Conservation (phyloP, 1,140 invertebrate species). For the Caenorhabditis tropicalis region DNA sequence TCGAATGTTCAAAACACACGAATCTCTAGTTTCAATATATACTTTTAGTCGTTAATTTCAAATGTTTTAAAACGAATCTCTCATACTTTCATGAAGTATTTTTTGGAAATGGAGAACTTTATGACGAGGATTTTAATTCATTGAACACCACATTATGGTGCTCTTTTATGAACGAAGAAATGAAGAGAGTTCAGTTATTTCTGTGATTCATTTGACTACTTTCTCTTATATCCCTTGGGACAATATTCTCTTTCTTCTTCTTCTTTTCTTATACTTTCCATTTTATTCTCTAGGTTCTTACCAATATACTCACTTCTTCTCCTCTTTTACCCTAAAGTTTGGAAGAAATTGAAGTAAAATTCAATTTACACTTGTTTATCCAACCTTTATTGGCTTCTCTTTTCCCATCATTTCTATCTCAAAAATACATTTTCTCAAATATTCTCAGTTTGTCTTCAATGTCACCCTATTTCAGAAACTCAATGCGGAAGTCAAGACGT, state of each 20-base stretch:
- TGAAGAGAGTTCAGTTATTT: conserved; percentile 3
- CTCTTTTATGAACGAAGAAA: too few relatives aligned
- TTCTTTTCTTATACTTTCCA: neutral
- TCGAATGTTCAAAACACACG: neutral
- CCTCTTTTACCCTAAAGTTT: neutral
- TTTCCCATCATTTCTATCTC: neutral
- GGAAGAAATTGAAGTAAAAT: conserved; percentile 20
- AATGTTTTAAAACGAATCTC: neutral
- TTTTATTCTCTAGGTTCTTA: neutral
- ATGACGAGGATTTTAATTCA: too few relatives aligned
- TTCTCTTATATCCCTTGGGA: neutral
- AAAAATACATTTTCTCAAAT: neutral
- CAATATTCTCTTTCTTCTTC: conserved; percentile 5
- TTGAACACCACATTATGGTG: too few relatives aligned
- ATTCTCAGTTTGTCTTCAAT: neutral
- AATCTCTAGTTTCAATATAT: neutral
- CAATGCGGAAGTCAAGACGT: neutral
- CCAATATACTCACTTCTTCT: neutral
- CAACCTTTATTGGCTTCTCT: neutral
- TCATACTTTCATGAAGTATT: too few relatives aligned
- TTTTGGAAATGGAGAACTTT: too few relatives aligned
- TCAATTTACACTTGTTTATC: conserved; percentile 24
- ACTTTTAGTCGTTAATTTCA: neutral
- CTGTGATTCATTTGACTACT: neutral
- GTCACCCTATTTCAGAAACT: neutral